These are phyloP conservation scores for Drosophila nigritarsus DNA, from an alignment of 2,888 invertebrate species.

Conservation along the genomic window DNA sequence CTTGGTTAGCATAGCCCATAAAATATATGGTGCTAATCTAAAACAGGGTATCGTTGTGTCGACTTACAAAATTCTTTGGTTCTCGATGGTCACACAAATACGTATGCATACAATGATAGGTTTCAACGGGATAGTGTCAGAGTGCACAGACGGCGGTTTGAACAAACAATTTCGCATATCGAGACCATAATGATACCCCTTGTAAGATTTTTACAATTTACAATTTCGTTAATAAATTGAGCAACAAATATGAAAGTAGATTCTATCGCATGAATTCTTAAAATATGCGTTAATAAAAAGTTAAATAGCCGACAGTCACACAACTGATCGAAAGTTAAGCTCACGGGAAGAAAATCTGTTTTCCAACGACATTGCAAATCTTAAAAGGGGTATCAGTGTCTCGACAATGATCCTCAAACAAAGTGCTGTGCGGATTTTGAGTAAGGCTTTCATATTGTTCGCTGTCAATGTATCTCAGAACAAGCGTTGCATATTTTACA, in stretches of 20 bases:
- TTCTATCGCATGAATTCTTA: background rate
- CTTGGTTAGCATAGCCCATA: background rate
- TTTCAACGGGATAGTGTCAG: too few relatives aligned
- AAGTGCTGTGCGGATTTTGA: conserved; percentile 20
- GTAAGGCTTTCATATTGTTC: conserved; percentile 13
- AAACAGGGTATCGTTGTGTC: background rate
- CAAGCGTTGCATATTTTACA: conserved; percentile 62
- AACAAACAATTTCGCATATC: too few relatives aligned
- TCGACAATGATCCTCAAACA: conserved; percentile 1
- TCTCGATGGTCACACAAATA: background rate
- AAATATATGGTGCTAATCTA: background rate
- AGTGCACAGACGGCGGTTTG: too few relatives aligned
- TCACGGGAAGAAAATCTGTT: background rate
- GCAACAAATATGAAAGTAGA: background rate
- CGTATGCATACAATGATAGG: too few relatives aligned
- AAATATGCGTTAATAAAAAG: background rate
- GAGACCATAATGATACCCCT: too few relatives aligned
- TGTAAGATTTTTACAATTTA: too few relatives aligned
- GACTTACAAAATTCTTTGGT: background rate
- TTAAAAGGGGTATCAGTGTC: background rate
- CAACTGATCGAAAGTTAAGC: background rate
- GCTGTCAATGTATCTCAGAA: conserved; percentile 47
- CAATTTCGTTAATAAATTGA: too few relatives aligned
- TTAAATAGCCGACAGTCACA: background rate
- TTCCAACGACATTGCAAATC: background rate